phyloP scores from a whole-genome alignment of 2,797 vertebrate species.

The Propithecus perrieri region DNA sequence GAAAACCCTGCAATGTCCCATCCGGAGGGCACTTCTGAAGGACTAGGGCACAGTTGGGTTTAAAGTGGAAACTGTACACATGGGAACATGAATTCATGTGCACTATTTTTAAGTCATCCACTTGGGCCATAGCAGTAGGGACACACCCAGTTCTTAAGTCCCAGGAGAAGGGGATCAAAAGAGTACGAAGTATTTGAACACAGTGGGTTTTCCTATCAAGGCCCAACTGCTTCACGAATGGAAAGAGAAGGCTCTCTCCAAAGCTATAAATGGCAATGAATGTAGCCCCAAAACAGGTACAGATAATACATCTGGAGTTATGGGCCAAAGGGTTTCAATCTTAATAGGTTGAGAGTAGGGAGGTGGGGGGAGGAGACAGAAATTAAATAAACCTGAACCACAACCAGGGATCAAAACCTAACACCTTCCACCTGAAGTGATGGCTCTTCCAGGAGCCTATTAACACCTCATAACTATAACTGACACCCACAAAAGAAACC shows the following conservation, averaged over 20 bases:
- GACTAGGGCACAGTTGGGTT: not conserved
- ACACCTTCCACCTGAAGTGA: not conserved
- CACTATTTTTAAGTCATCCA: not conserved
- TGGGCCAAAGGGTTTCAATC: not conserved
- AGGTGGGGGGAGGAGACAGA: not conserved
- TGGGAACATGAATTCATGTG: not conserved
- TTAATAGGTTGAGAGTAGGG: not conserved
- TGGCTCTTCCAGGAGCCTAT: conserved; percentile 62
- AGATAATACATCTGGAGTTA: not conserved
- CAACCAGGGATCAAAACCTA: conserved; percentile 56
- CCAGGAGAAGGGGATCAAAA: conserved; percentile 41
- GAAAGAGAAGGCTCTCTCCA: conserved; percentile 34
- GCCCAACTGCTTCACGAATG: not conserved
- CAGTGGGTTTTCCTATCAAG: conserved; percentile 14
- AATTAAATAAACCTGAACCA: conserved; percentile 46
- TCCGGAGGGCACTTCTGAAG: conserved; percentile 1
- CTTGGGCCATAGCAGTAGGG: not conserved
- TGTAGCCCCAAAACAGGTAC: not conserved
- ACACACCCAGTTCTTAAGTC: not conserved
- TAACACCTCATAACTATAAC: conserved; percentile 51
- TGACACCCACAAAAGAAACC: conserved; percentile 58
- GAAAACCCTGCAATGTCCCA: not conserved
- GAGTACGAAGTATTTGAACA: not conserved
- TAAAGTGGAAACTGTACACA: not conserved
- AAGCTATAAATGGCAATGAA: not conserved